phyloP scores from a whole-genome alignment of 2,113 vertebrate species.

The Thamnaconus septentrionalis region DNA sequence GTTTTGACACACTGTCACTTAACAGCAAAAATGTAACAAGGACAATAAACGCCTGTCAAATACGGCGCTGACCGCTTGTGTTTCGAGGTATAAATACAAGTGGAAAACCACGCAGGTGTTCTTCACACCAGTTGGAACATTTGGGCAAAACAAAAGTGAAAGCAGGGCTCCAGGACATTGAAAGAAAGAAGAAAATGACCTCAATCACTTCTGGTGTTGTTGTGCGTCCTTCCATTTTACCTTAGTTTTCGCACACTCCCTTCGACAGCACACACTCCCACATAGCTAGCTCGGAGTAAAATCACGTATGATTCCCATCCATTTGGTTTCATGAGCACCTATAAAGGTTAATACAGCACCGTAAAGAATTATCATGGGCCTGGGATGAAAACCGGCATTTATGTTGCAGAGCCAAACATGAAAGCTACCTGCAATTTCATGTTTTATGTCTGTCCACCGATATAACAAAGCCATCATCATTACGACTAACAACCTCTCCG shows the following conservation, averaged over 20 bases:
- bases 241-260: slow-evolving; percentile 46
- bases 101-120: slow-evolving; percentile 69
- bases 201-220: slow-evolving; percentile 69
- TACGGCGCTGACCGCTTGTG: slow-evolving; percentile 63
- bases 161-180: slow-evolving; percentile 64
- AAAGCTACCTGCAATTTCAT: slow-evolving; percentile 51
- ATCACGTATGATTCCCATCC: slow-evolving; percentile 33
- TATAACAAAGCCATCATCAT: slow-evolving; percentile 62
- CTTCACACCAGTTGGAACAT: slow-evolving; percentile 64
- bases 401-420: slow-evolving; percentile 19
- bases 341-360: slow-evolving; percentile 39
- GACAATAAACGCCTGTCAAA: slow-evolving; percentile 66
- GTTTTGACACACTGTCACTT: slow-evolving; percentile 76
- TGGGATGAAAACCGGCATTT: slow-evolving; percentile 26
- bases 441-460: slow-evolving; percentile 53
- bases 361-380: slow-evolving; percentile 34
- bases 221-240: slow-evolving; percentile 69
- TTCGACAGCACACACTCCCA: slow-evolving; percentile 6
- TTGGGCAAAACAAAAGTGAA: slow-evolving; percentile 55
- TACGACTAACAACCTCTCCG: slow-evolving; percentile 49
- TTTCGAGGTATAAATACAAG: slow-evolving; percentile 61
- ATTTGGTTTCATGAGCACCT: slow-evolving; percentile 30
- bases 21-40: slow-evolving; percentile 62
- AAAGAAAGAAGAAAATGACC: slow-evolving; percentile 57
- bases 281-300: slow-evolving; percentile 23